Base-by-base conservation (phyloP, 2,888 invertebrate genomes). In the Microplitis deprimator region DNA sequence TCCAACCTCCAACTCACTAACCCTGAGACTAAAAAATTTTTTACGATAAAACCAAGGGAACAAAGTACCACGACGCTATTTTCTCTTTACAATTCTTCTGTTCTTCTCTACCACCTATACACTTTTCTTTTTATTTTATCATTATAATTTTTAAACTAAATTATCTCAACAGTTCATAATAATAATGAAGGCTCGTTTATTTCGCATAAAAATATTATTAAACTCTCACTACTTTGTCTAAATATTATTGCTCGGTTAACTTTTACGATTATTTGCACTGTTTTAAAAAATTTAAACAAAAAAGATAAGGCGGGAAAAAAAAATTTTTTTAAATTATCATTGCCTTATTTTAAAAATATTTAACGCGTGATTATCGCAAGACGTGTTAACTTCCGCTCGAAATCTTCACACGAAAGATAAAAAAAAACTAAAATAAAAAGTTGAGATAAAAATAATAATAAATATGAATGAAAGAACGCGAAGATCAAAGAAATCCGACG, bases 21-120 rank as follows among this genome's bases (percentile, higher is more conserved):
- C 17, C 61, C 68, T 17, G 38, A 62, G 65, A 73, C 62, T 67
- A 16, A 60, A 29, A 29, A 8, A 60, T 61, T 75, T 68, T 75
- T 60, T 20, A 68, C 74, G 68, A 68, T 75, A 75, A 74, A 68
- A 60, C 74, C 62, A n/a, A 50, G 39, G 74, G 61, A 68, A 68
- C 60, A 67, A 68, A 74, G 62, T 68, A 62, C 74, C 39, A 13
- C 20, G 64, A 65, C 10, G 29, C n/a, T 59, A 65, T 74, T 74
- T 67, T 67, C n/a, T 67, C 38, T 20, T 50, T 59, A 50, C 7
- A 16, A 38, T 41, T 67, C 6, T 16, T 41, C 41, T 29, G 29
- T 29, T 5, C 7, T 13, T 50, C 13, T 38, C 20, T 41, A 16
- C 13, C 5, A 20, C 13, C 6, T 61, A 50, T 41, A 41, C n/a